Conservation (phyloP, 2,888 invertebrate species). For the Gibbula magus region DNA sequence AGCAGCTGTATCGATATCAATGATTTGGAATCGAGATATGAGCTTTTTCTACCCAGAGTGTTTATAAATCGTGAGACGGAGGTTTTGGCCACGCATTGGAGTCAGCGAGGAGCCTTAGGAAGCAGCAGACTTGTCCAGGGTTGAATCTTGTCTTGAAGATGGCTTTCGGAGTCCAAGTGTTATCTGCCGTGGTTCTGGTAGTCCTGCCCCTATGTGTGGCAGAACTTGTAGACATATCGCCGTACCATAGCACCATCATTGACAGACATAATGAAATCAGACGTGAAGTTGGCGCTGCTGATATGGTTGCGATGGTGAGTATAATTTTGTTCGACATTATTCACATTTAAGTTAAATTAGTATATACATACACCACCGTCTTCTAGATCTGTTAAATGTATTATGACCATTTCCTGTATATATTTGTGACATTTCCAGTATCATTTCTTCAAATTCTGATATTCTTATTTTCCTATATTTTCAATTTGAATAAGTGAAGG, state of each 20-base stretch:
- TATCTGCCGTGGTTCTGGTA: background rate
- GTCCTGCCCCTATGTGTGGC: background rate
- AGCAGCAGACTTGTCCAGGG: background rate
- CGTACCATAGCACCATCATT: slow-evolving; percentile 30
- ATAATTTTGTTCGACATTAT: background rate
- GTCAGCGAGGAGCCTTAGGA: background rate
- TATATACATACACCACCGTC: too few relatives aligned
- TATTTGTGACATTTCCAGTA: too few relatives aligned
- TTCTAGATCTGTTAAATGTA: too few relatives aligned
- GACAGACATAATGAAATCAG: slow-evolving; percentile 40
- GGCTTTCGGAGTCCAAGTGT: background rate
- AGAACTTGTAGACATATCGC: slow-evolving; percentile 12
- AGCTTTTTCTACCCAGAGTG: background rate
- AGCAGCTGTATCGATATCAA: slow-evolving; percentile 12
- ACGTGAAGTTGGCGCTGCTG: slow-evolving; percentile 28
- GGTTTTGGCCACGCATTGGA: background rate
- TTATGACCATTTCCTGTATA: too few relatives aligned
- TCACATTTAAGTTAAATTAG: too few relatives aligned
- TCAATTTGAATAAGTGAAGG: too few relatives aligned
- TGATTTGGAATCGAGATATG: slow-evolving; percentile 4
- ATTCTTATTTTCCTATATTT: too few relatives aligned
- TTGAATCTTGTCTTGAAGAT: background rate
- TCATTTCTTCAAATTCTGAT: too few relatives aligned
- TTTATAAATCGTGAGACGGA: background rate
- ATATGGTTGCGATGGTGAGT: slow-evolving; percentile 39